Base-by-base conservation (phyloP, 2,113 vertebrate genomes). In the Solea senegalensis region DNA sequence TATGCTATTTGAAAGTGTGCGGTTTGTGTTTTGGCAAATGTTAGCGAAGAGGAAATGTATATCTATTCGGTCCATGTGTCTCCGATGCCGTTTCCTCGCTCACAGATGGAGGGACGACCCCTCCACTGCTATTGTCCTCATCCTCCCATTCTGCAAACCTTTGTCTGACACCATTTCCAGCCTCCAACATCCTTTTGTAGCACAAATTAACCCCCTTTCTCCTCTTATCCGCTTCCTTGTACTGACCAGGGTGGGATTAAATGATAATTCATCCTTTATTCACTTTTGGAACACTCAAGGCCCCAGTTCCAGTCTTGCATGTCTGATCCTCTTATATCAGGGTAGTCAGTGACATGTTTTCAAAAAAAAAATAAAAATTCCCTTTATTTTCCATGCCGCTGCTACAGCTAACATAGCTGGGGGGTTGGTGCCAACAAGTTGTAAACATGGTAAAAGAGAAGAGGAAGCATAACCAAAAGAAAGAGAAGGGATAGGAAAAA, bases 301-400 rank as follows among this genome's bases (percentile, higher is more conserved):
- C 72, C 59, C 85, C 69, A 82, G 75, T 82, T 90, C 84, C 91
- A 89, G 84, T 89, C 83, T 83, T 87, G 90, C 90, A 91, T 92
- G 88, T 90, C 91, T 86, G 83, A 94, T 92, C 89, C 92, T 90
- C 90, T 92, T 93, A 91, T 80, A 70, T 79, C 81, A 80, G 74
- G 6, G 6, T 69, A 77, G 73, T 81, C 76, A 64, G 85, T 83
- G 80, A 84, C 83, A 72, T 88, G 79, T 86, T 88, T 84, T 90
- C 70, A n/a, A n/a, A n/a, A n/a, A n/a, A n/a, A n/a, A n/a, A n/a
- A n/a, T n/a, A 81, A 76, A 89, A 90, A 80, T 86, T 54, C 58
- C 57, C 78, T 43, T 84, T 76, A 78, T 87, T 89, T 83, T 77
- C 71, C 26, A 27, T 65, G 70, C 76, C 3, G 14, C 55, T 16